Evolutionary conservation across 2,888 invertebrate species (phyloP).

Genomic region (Adineta ricciae): DNA sequence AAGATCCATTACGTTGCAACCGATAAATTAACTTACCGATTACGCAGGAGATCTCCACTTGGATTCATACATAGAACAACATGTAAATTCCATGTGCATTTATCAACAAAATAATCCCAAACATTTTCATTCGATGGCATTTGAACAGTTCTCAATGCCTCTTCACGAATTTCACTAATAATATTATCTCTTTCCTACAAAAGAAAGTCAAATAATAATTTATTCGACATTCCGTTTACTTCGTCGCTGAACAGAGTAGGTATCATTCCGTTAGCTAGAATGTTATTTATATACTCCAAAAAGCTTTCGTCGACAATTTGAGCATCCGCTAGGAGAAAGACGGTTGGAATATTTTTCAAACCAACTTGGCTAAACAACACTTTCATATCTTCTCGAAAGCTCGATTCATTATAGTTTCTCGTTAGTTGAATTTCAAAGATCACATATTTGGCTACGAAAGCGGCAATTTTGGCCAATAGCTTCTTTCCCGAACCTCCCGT

Average conservation of each 20-base stretch:
- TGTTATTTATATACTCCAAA: conserved; percentile 78
- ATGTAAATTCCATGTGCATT: conserved; percentile 70
- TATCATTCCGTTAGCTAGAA: conserved; percentile 75
- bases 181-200: conserved; percentile 18
- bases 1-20: too few relatives aligned
- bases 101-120: conserved; percentile 72
- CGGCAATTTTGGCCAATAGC: conserved; percentile 62
- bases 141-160: conserved; percentile 62
- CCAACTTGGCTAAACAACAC: conserved; percentile 66
- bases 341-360: conserved; percentile 65
- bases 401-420: conserved; percentile 70
- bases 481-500: conserved; percentile 79
- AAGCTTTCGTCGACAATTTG: conserved; percentile 62
- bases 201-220: conserved; percentile 38
- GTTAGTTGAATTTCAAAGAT: conserved; percentile 68
- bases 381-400: conserved; percentile 78
- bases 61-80: conserved; percentile 84
- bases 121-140: conserved; percentile 69
- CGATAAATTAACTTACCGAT: conserved; percentile 63
- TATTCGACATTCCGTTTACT: conserved; percentile 71
- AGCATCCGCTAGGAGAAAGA: conserved; percentile 72
- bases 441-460: conserved; percentile 73
- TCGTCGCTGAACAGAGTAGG: conserved; percentile 76
- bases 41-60: conserved; percentile 66
- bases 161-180: conserved; percentile 56